Evolutionary conservation across 2,888 invertebrate species (phyloP).

Genomic region (Parnassius glacialis): DNA sequence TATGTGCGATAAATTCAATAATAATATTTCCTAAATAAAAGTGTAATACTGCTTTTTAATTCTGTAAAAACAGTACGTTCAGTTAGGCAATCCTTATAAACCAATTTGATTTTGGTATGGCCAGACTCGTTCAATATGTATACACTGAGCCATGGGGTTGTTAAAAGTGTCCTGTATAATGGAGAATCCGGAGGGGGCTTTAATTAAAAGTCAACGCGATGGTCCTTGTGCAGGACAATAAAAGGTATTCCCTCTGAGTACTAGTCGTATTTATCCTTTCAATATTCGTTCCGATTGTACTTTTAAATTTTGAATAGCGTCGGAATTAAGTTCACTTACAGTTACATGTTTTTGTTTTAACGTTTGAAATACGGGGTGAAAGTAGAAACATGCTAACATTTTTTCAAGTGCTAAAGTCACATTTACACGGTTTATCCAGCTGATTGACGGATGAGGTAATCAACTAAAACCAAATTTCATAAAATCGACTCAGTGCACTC

Average conservation of each 20-base stretch:
- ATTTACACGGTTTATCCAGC: no score
- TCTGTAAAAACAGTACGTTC: neutral
- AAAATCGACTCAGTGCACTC: no score
- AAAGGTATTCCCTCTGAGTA: constrained; percentile 61
- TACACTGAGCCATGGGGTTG: constrained; percentile 48
- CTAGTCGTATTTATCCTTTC: constrained; percentile 40
- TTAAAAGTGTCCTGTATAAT: constrained; percentile 70
- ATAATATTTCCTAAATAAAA: no score
- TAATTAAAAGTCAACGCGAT: constrained; percentile 74
- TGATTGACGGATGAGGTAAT: no score
- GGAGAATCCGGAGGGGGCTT: constrained; percentile 64
- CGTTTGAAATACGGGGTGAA: neutral
- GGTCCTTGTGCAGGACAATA: constrained; percentile 60
- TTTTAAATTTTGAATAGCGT: neutral
- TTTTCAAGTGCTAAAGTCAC: no score
- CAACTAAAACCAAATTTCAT: no score
- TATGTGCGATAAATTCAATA: no score
- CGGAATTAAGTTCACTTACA: neutral
- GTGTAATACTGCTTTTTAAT: no score
- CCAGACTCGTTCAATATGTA: constrained; percentile 27
- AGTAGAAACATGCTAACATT: no score
- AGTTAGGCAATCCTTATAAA: constrained; percentile 25
- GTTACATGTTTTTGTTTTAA: neutral
- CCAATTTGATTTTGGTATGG: constrained; percentile 22
- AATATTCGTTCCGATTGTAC: neutral